Evolutionary conservation across 2,888 invertebrate genomes (phyloP), one percentile per base, ranked within the genome.

Genomic region (Drosophila birchii): DNA sequence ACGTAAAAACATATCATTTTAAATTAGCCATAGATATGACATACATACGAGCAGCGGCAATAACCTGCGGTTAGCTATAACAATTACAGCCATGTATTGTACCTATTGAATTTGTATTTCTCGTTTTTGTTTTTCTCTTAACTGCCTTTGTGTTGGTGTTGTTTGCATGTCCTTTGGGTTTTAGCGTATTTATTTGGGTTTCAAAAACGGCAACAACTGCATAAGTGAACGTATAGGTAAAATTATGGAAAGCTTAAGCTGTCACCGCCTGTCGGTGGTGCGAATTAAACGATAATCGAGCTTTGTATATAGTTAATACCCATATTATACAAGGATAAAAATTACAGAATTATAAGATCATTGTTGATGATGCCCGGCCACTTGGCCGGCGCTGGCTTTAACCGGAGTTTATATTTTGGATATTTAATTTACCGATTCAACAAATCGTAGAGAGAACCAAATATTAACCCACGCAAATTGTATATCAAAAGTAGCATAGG

Each of bases 1-100:
- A 78, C 85, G 63, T 66, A 71, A 85, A 84, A 82, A 83, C 87
- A 91, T 91, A 91, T 91, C 91, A 91, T 89, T 91, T 90, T 90
- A 78, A 73, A 81, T 78, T 80, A 86, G 86, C 73, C 41, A 47
- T 74, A 73, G 58, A 29, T 59, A 55, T 54, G 69, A 58, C 32
- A 51, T 76, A 58, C 32, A 51, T 76, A 78, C 70, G 55, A 64
- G 63, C 75, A 70, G 45, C 26, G 26, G 0, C 47, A 61, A 59
- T 78, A 80, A 67, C 47, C 74, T 70, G 58, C 66, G 76, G 32
- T 55, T 80, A 77, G 71, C 61, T 82, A 71, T 79, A 81, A 68
- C 59, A 75, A 43, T 49, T 60, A 70, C 41, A 68, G 47, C 47
- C 53, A 62, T n/a, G n/a, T 60, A 53, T 41, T 64, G 58, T 73